Base-by-base conservation (phyloP, 35 echinoderm and acorn worm species). In the Eucidaris tribuloides region DNA sequence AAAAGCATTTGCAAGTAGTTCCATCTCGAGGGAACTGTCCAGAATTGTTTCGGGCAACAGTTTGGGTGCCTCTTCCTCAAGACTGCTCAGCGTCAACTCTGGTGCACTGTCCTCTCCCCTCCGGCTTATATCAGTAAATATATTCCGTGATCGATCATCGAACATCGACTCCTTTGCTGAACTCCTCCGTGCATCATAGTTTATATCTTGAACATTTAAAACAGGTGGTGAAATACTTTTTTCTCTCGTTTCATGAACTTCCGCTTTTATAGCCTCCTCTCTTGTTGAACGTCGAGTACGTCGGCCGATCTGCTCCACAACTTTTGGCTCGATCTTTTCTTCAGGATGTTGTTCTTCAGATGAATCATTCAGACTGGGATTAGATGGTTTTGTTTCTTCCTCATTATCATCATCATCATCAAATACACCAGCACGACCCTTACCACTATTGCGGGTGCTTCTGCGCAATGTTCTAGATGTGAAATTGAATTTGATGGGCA, bases 401-500 rank as follows among this genome's bases (percentile, higher is more conserved):
- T 64, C 68, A 1, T 74, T 40, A 19, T 74, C 68, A 22, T 41
- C 68, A 0, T 74, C 68, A 44, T 74, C 68, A 35, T 44, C 68
- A 44, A 74, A 74, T 44, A 74, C 68, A 35, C 68, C 68, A 17
- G 35, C 40, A 22, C 44, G 38, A 24, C 35, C 68, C 40, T 74
- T 74, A 19, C 29, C 41, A 24, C 35, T 22, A 44, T 40, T 74
- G 25, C 68, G 68, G 25, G 68, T 74, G 13, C 34, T 74, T 23
- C 68, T 38, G 9, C 68, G 33, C 24, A 74, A 33, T 38, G 68
- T 40, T 22, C 68, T 38, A 9, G 68, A 74, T 9, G 68, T 74
- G 38, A 74, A 74, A 74, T 74, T 74, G 40, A 74, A 74, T 41
- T 74, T 74, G 20, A 74, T 74, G 3, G 68, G 68, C 22, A 44